These are phyloP conservation scores for Thunnus maccoyii DNA, from an alignment of 2,113 vertebrate genomes.

Conservation along the genomic window DNA sequence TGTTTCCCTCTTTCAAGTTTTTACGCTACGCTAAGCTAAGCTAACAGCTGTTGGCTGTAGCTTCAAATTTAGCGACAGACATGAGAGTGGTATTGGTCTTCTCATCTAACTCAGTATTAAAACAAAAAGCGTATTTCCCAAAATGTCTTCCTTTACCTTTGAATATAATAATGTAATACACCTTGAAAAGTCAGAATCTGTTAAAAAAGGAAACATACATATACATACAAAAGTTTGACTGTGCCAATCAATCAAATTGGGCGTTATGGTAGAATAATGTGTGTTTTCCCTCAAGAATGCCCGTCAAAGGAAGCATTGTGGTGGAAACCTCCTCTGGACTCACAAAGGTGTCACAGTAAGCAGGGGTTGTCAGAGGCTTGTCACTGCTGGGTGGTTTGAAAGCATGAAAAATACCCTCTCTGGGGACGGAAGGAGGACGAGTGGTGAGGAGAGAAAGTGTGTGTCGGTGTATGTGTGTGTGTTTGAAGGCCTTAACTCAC, in stretches of 20 bases:
- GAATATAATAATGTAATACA: too few relatives aligned
- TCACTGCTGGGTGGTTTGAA: slow-evolving; percentile 79
- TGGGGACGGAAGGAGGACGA: slow-evolving; percentile 60
- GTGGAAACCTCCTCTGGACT: slow-evolving; percentile 74
- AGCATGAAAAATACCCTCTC: slow-evolving; percentile 79
- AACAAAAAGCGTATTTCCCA: too few relatives aligned
- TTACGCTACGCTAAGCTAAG: too few relatives aligned
- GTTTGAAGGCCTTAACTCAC: slow-evolving; percentile 60
- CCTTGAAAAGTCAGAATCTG: too few relatives aligned
- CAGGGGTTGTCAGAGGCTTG: slow-evolving; percentile 78
- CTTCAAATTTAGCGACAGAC: too few relatives aligned
- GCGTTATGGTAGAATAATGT: slow-evolving; percentile 58
- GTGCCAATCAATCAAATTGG: slow-evolving; percentile 68
- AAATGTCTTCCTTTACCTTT: too few relatives aligned
- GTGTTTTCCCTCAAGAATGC: slow-evolving; percentile 68
- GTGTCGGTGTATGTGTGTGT: slow-evolving; percentile 10
- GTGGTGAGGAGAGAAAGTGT: slow-evolving; percentile 26
- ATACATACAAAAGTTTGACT: slow-evolving; percentile 40
- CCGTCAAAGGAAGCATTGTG: slow-evolving; percentile 72
- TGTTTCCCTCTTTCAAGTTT: too few relatives aligned
- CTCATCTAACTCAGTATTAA: too few relatives aligned
- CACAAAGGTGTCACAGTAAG: slow-evolving; percentile 80
- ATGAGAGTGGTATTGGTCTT: too few relatives aligned
- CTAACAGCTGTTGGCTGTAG: too few relatives aligned
- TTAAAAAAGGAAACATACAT: too few relatives aligned